Conservation (phyloP, 2,797 vertebrate genomes). For the Hypotaenidia philippensis region DNA sequence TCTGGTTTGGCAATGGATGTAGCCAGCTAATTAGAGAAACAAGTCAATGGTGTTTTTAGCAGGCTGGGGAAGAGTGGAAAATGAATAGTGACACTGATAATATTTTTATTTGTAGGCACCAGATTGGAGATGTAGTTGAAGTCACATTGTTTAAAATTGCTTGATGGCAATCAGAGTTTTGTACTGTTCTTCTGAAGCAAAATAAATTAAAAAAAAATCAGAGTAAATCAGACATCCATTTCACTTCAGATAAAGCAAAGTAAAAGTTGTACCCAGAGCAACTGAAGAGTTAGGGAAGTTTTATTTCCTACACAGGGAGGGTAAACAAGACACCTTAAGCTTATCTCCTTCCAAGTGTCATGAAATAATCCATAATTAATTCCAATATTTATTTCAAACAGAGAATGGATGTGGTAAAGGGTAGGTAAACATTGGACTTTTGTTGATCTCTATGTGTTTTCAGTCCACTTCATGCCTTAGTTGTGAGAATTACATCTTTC, state of each 20-base stretch:
- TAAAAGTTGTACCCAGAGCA: not conserved
- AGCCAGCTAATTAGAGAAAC: constrained; percentile 53
- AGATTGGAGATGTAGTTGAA: not conserved
- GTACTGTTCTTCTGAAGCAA: not conserved
- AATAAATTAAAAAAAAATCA: not conserved
- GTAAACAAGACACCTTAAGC: not conserved
- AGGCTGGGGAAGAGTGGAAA: not conserved
- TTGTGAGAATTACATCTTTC: not conserved
- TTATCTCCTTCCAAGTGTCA: not conserved
- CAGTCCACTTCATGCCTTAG: not conserved
- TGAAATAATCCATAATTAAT: not conserved
- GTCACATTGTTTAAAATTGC: not conserved
- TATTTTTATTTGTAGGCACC: not conserved
- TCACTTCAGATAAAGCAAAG: not conserved
- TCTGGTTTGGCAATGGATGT: constrained; percentile 32
- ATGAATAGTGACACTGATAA: not conserved
- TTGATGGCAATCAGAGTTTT: not conserved
- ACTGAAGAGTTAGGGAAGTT: not conserved
- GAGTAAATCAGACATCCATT: not conserved
- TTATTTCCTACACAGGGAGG: not conserved
- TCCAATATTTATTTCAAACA: not conserved
- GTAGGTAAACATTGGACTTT: not conserved
- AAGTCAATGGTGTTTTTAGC: constrained; percentile 30
- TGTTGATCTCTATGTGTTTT: not conserved
- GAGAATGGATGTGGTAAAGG: not conserved